Evolutionary conservation across 35 echinoderm and acorn worm species (phyloP).

Genomic region (Anneissia japonica): DNA sequence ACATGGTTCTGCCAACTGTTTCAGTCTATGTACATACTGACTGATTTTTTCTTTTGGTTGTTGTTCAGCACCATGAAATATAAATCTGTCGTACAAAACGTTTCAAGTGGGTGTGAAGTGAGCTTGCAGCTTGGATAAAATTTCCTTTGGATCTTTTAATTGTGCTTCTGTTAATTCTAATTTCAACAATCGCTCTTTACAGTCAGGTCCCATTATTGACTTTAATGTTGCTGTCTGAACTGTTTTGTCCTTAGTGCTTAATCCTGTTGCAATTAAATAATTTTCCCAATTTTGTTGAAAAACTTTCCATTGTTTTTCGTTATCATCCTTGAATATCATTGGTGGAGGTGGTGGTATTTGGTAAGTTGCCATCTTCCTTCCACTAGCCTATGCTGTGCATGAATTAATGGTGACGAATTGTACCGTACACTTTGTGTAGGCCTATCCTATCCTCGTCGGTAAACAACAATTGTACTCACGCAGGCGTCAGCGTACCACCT

Average conservation of each 20-base stretch:
- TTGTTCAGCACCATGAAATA: conserved; percentile 7
- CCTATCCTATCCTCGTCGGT: no score
- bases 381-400: no score
- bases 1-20: conserved; percentile 5
- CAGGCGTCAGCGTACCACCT: no score
- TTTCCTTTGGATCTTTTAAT: no score
- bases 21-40: neutral
- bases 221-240: neutral
- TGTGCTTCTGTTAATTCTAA: neutral
- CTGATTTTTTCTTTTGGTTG: conserved; percentile 2
- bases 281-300: neutral
- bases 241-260: neutral
- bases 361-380: no score
- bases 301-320: neutral
- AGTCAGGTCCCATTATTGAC: neutral
- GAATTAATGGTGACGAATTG: no score
- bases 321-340: neutral
- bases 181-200: neutral
- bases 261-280: neutral
- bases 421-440: no score
- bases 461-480: no score
- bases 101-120: conserved; percentile 21
- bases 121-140: conserved; percentile 1
- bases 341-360: neutral
- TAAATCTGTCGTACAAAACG: conserved; percentile 20